phyloP scores from a whole-genome alignment of 2,888 invertebrate species.

The Crematogaster levior region DNA sequence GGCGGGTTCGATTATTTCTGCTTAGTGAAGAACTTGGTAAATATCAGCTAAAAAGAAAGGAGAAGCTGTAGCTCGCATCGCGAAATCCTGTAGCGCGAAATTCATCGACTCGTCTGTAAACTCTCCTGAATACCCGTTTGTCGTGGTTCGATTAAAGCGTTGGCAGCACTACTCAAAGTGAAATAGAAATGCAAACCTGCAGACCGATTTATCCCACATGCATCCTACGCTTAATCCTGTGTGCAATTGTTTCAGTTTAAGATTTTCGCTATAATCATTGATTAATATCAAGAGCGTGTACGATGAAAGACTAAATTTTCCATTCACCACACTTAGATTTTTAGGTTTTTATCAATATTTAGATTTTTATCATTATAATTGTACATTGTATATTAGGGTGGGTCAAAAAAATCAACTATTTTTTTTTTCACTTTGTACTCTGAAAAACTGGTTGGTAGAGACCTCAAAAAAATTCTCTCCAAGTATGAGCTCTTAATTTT shows the following conservation, averaged over 20 bases:
- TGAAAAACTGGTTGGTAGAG: no score
- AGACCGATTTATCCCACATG: background rate
- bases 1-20: constrained; percentile 37
- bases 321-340: background rate
- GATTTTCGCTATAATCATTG: background rate
- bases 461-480: no score
- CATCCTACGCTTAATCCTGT: background rate
- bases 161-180: constrained; percentile 19
- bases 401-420: no score
- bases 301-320: background rate
- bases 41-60: constrained; percentile 13
- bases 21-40: constrained; percentile 38
- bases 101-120: constrained; percentile 37
- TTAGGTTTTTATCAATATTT: background rate
- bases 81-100: constrained; percentile 30
- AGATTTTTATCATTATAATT: background rate
- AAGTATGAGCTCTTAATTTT: no score
- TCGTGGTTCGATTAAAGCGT: constrained; percentile 35
- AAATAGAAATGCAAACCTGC: constrained; percentile 5
- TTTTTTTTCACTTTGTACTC: no score
- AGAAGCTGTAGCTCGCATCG: constrained; percentile 6
- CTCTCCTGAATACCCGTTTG: constrained; percentile 1
- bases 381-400: background rate
- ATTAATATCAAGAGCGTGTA: background rate
- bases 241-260: background rate